Conservation (phyloP, 2,113 vertebrate genomes). For the Ameiurus melas region DNA sequence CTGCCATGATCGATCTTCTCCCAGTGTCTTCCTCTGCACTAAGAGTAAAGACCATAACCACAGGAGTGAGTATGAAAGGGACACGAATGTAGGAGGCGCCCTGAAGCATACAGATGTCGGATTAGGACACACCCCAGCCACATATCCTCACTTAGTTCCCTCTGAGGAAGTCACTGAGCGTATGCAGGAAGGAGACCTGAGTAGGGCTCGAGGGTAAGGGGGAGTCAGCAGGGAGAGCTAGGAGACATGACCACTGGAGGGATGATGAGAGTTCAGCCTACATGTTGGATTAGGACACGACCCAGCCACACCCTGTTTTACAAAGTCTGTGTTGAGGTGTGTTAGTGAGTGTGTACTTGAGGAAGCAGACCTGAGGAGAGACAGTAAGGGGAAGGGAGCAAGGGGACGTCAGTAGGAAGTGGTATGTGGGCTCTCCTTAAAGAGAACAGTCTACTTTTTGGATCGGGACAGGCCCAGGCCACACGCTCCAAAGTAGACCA, state of each 20-base stretch:
- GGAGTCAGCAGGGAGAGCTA: slow-evolving; percentile 59
- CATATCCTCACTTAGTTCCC: background rate
- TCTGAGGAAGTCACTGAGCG: slow-evolving; percentile 17
- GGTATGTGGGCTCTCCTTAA: slow-evolving; percentile 72
- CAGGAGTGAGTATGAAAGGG: slow-evolving; percentile 47
- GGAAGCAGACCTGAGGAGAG: slow-evolving; percentile 59
- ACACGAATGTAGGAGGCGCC: background rate
- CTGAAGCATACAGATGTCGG: background rate
- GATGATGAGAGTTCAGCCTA: background rate
- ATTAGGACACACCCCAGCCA: background rate
- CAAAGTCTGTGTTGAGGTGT: background rate
- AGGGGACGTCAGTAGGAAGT: slow-evolving; percentile 56
- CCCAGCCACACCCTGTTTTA: background rate
- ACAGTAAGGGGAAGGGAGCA: slow-evolving; percentile 18
- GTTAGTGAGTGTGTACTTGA: slow-evolving; percentile 38
- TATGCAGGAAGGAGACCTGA: slow-evolving; percentile 61
- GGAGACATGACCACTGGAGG: slow-evolving; percentile 72
- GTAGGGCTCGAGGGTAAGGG: slow-evolving; percentile 45
- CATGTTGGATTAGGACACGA: background rate
- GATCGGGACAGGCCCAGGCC: background rate
- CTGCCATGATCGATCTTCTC: slow-evolving; percentile 75
- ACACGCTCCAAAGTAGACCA: slow-evolving; percentile 47
- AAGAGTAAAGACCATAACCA: slow-evolving; percentile 66
- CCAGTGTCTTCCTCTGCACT: slow-evolving; percentile 64
- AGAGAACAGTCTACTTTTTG: background rate